Base-by-base conservation (phyloP, 2,113 vertebrate genomes). In the Petrocephalus microphthalmus region DNA sequence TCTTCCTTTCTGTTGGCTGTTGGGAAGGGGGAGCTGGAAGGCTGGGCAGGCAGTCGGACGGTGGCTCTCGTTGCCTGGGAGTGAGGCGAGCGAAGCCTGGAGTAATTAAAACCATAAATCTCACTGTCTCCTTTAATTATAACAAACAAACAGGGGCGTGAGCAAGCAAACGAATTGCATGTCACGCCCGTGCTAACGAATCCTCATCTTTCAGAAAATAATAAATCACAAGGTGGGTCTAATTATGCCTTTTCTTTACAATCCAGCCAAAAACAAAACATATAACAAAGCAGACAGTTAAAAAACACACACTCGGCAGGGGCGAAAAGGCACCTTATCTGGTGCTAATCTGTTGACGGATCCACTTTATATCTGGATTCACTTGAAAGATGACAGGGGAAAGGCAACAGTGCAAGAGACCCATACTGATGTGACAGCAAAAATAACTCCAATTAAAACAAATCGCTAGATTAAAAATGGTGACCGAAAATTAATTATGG, bases 121-220 rank as follows among this genome's bases (percentile, higher is more conserved):
- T 84, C 52, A 60, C 20, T 60, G 37, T 57, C 87, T 88, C 53
- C 22, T 81, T 57, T 60, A 88, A 88, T 88, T 83, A 88, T 22
- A 71, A 88, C 7, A 47, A 88, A 86, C 85, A 64, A 86, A 86
- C 42, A 60, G 33, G 85, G 56, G 85, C 10, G 20, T 37, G 56
- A 19, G 56, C 13, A 86, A 22, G 57, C 25, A 88, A 83, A 88
- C 74, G 82, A 67, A 81, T 45, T 45, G n/a, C 53, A 7, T 42
- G 7, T 45, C 71, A 88, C 13, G 25, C 52, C 33, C 52, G 74
- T 57, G 54, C 57, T 88, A 88, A 88, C 8, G 42, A 83, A 57
- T 7, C 22, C 60, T 8, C 29, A 25, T 29, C 37, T 57, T 84
- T 82, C 15, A 15, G 29, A 60, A 64, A 60, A 86, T n/a, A 56